Percentiles rank a stretch among this genome's conserved stretches.
Conservation (phyloP, 2,888 invertebrate species). For the Gastrophysa polygoni region DNA sequence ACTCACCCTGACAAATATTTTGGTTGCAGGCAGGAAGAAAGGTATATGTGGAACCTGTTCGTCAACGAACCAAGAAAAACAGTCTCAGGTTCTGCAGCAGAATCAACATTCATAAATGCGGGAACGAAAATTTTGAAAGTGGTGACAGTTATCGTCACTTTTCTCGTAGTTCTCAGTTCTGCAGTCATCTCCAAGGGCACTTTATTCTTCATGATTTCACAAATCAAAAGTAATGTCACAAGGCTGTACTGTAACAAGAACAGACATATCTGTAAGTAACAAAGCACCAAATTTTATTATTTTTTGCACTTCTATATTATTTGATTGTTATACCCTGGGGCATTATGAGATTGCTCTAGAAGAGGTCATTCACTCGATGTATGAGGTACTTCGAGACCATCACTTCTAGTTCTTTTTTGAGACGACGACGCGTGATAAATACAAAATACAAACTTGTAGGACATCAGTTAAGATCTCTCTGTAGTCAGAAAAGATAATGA, state of each 20-base stretch:
- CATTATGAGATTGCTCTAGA: too few relatives aligned
- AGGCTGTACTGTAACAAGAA: slow-evolving; percentile 67
- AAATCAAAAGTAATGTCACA: slow-evolving; percentile 63
- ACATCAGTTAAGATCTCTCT: too few relatives aligned
- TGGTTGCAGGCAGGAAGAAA: slow-evolving; percentile 30
- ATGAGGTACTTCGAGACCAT: too few relatives aligned
- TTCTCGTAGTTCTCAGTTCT: slow-evolving; percentile 67
- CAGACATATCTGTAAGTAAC: slow-evolving; percentile 55
- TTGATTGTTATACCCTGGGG: too few relatives aligned
- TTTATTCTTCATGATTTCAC: slow-evolving; percentile 75
- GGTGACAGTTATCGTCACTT: slow-evolving; percentile 71
- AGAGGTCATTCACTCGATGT: too few relatives aligned
- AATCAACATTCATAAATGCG: slow-evolving; percentile 66
- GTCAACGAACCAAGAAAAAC: slow-evolving; percentile 72
- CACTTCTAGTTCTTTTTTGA: too few relatives aligned
- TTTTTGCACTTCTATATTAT: too few relatives aligned
- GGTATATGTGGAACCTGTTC: slow-evolving; percentile 75
- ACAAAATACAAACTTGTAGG: too few relatives aligned
- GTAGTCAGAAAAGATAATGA: too few relatives aligned
- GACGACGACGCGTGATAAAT: too few relatives aligned
- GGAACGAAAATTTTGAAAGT: slow-evolving; percentile 70
- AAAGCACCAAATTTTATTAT: not conserved
- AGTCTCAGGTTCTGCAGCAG: slow-evolving; percentile 71
- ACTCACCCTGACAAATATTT: too few relatives aligned
- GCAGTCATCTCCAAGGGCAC: slow-evolving; percentile 77